Conservation (phyloP, 2,888 invertebrate species). For the Mesodorylaimus sp. region DNA sequence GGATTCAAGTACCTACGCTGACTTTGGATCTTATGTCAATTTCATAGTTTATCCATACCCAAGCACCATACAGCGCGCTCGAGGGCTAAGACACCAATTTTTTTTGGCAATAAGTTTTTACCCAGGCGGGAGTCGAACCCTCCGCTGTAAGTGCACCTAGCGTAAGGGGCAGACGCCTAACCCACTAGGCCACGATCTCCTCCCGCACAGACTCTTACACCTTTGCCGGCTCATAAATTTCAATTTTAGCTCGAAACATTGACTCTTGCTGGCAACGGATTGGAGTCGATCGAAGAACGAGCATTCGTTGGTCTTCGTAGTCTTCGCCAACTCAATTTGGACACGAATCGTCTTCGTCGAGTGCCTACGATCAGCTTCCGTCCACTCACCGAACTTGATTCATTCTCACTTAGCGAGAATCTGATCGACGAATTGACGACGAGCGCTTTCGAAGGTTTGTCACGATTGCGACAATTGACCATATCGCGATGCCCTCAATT, state of each 20-base stretch:
- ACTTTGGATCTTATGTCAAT: no score
- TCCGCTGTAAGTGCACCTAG: no score
- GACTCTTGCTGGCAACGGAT: not conserved
- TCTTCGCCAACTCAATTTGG: constrained; percentile 5
- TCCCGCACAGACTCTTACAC: no score
- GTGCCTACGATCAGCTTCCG: constrained; percentile 10
- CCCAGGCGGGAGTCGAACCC: no score
- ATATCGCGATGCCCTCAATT: constrained; percentile 6
- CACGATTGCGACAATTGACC: not conserved
- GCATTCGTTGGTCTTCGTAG: constrained; percentile 8
- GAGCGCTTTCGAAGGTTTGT: constrained; percentile 11
- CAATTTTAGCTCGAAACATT: constrained; percentile 8
- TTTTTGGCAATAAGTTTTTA: no score
- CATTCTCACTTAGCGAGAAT: constrained; percentile 7
- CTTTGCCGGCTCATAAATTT: no score
- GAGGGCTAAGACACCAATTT: no score
- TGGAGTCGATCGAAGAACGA: constrained; percentile 6
- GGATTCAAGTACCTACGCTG: no score
- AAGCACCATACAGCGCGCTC: no score
- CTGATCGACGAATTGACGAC: constrained; percentile 8
- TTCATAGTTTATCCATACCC: no score
- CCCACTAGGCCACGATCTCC: no score
- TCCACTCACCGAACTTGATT: constrained; percentile 5
- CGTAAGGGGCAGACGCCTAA: no score
- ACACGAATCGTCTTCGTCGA: constrained; percentile 2